Percentiles rank a stretch among this genome's conserved stretches.
These are phyloP conservation scores for Indicator maculatus DNA, from an alignment of 2,113 vertebrate species.

Conservation along the genomic window DNA sequence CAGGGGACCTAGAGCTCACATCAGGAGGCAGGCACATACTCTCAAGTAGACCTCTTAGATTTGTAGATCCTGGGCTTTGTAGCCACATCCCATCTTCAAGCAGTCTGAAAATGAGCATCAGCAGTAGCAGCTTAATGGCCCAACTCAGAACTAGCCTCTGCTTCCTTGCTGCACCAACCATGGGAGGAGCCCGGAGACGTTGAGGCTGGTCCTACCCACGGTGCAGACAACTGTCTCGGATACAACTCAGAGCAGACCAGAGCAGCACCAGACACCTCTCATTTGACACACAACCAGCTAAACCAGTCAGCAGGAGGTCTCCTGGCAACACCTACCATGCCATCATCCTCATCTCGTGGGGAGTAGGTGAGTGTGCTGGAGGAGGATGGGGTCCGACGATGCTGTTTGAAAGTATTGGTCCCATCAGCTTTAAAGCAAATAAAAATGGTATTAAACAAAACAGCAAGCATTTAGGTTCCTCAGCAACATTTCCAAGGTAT, in stretches of 20 bases:
- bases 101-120: neutral
- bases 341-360: conserved; percentile 90
- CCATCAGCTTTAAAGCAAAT: conserved; percentile 80
- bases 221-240: neutral
- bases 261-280: neutral
- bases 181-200: neutral
- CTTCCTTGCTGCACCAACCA: neutral
- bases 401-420: conserved; percentile 89
- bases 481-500: neutral
- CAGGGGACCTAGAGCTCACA: neutral
- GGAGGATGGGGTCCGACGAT: conserved; percentile 92
- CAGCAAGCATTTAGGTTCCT: neutral
- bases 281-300: neutral
- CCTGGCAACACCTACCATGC: conserved; percentile 85
- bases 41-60: neutral
- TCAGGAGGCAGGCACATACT: neutral
- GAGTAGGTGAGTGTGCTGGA: conserved; percentile 94
- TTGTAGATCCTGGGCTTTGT: neutral
- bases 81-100: neutral
- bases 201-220: neutral
- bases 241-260: neutral
- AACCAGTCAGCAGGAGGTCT: neutral
- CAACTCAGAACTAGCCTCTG: neutral
- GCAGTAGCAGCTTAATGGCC: neutral
- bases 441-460: neutral